Evolutionary conservation across 2,113 vertebrate species (phyloP), one percentile per base, ranked within the genome.

Genomic region (crab-eating macaque (Macaca fascicularis)): DNA sequence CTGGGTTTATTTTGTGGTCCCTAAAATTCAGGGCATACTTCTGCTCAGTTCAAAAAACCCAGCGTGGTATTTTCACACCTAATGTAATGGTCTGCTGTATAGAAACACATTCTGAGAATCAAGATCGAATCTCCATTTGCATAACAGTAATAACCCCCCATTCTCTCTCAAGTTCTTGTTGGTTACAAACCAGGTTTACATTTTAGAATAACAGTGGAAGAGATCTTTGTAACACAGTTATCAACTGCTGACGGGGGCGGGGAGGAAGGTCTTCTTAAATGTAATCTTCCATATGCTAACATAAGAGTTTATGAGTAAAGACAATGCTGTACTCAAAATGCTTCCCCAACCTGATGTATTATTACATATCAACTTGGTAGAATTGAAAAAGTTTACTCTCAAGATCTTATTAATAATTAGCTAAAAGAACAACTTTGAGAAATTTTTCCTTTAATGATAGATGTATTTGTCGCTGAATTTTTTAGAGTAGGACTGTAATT

Each of bases 341-440:
- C 78, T 87, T 95, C 70, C 55, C 57, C n/a, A 50, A n/a, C 86
- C 89, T 82, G 61, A 48, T 90, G 97, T 32, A 17, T 52, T 6
- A 95, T 90, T 96, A 97, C n/a, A 52, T 87, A 13, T 19, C 22
- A 91, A 78, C 67, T 97, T 70, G 88, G 0, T 4, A 78, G 50
- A 93, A 95, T 27, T 80, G 64, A 32, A 97, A 86, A 97, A 87
- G 57, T n/a, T 97, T 40, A 64, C 38, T 87, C 90, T 74, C 43
- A 96, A 89, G 70, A 80, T 45, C 17, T 92, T 86, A 59, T 67
- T 95, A 93, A 78, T 59, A 67, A 57, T 20, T 40, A 45, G 12
- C 2, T 55, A 84, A 95, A 96, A 95, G 61, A 90, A 93, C 81
- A 97, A 55, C 45, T 94, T 89, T 94, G 83, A 0, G 10, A 75